Conservation (phyloP, 2,113 vertebrate genomes). For the Sinocyclocheilus grahami region DNA sequence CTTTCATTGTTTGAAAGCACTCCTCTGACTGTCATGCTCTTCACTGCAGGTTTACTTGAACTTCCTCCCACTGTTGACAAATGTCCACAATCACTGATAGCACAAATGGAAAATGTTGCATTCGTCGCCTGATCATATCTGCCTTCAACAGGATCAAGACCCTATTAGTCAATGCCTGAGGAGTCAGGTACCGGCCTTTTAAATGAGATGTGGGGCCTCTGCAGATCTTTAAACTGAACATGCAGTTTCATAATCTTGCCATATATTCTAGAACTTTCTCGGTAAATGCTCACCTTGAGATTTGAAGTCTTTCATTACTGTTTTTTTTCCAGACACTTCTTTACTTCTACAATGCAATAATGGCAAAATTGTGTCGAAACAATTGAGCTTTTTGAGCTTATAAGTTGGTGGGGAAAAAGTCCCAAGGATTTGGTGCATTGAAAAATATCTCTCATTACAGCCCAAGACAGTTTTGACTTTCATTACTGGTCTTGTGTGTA, state of each 20-base stretch:
- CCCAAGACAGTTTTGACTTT: conserved; percentile 17
- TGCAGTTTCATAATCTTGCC: background rate
- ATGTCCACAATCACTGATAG: conserved; percentile 73
- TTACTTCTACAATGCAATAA: background rate
- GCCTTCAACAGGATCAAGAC: conserved; percentile 31
- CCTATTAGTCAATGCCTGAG: conserved; percentile 24
- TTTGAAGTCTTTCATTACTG: conserved; percentile 1
- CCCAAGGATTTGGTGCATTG: conserved; percentile 8
- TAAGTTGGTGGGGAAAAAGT: background rate
- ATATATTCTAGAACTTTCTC: background rate
- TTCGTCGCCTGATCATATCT: conserved; percentile 73
- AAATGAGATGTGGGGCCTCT: conserved; percentile 1
- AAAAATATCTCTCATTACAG: conserved; percentile 17
- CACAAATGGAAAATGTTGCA: conserved; percentile 74
- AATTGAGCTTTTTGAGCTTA: conserved; percentile 11
- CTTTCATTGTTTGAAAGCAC: conserved; percentile 49
- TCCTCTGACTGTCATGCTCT: conserved; percentile 71
- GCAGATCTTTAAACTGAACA: conserved; percentile 6
- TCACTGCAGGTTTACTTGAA: conserved; percentile 72
- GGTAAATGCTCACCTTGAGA: background rate
- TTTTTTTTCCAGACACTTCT: background rate
- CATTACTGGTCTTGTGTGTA: conserved; percentile 33
- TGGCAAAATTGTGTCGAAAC: background rate
- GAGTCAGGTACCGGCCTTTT: conserved; percentile 1
- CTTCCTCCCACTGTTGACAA: conserved; percentile 73